These are phyloP conservation scores for Phragmatobia fuliginosa DNA, from an alignment of 2,888 invertebrate species.

Conservation along the genomic window DNA sequence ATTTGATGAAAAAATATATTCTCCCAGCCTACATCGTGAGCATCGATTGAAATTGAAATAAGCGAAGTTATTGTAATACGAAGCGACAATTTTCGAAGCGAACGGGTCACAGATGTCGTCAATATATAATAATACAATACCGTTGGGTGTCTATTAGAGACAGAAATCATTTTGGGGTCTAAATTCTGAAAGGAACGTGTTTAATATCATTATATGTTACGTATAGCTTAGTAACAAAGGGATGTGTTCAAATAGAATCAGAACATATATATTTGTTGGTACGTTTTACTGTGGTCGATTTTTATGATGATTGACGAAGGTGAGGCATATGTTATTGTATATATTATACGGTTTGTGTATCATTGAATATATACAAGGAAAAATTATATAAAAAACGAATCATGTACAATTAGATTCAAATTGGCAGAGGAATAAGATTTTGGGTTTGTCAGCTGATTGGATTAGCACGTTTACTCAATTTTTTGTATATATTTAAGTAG, in stretches of 20 bases:
- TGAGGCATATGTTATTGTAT: background rate
- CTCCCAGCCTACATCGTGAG: constrained; percentile 25
- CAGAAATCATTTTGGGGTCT: constrained; percentile 43
- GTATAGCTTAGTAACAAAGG: constrained; percentile 3
- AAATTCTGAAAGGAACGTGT: constrained; percentile 33
- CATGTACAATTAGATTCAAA: background rate
- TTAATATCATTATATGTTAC: constrained; percentile 5
- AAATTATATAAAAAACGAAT: background rate
- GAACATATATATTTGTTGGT: background rate
- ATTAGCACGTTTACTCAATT: background rate
- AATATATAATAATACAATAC: constrained; percentile 66
- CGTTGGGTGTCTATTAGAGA: constrained; percentile 50
- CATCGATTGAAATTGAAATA: constrained; percentile 55
- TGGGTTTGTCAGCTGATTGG: background rate
- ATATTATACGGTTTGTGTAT: background rate
- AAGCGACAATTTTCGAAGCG: constrained; percentile 63
- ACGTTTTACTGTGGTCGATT: background rate
- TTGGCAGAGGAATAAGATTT: background rate
- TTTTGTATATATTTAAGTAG: too few relatives aligned
- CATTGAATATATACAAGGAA: background rate
- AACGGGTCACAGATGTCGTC: constrained; percentile 66
- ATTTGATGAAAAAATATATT: constrained; percentile 51
- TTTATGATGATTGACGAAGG: constrained; percentile 5
- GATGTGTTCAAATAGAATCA: background rate
- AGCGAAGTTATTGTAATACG: constrained; percentile 50